Percentiles rank a stretch among this genome's conserved stretches.
Conservation (phyloP, 2,113 vertebrate genomes). For the Arothron firmamentum region DNA sequence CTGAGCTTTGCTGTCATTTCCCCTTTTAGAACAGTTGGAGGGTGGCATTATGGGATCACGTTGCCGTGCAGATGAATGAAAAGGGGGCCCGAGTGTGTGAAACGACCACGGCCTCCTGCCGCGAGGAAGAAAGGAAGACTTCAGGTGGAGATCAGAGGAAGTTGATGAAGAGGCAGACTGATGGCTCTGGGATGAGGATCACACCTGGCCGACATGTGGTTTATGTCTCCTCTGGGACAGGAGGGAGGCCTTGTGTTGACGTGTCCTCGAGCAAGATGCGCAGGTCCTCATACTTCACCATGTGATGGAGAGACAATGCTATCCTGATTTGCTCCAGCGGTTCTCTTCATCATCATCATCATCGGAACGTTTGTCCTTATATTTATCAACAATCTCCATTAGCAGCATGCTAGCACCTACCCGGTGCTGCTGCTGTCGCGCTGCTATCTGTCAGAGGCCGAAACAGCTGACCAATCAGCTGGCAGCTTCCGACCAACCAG, state of each 20-base stretch:
- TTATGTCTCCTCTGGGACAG: neutral
- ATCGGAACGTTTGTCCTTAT: too few species aligned
- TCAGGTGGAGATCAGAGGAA: slow-evolving; percentile 39
- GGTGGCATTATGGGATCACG: slow-evolving; percentile 36
- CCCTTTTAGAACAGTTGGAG: neutral
- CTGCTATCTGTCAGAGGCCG: slow-evolving; percentile 1
- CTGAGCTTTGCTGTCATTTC: too few species aligned
- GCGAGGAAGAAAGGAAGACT: slow-evolving; percentile 48
- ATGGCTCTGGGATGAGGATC: slow-evolving; percentile 21
- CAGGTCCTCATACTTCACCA: neutral
- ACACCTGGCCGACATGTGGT: neutral
- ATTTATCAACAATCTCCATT: too few species aligned
- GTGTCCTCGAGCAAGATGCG: neutral
- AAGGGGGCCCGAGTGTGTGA: slow-evolving; percentile 44
- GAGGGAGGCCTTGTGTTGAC: neutral
- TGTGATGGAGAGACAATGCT: neutral
- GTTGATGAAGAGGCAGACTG: slow-evolving; percentile 33
- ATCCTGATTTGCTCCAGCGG: neutral
- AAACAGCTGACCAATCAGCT: slow-evolving; percentile 36
- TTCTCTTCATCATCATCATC: neutral
- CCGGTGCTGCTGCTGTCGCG: slow-evolving; percentile 18
- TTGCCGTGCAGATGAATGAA: slow-evolving; percentile 20
- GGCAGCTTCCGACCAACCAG: slow-evolving; percentile 31
- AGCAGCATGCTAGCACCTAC: neutral
- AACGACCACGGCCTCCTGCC: slow-evolving; percentile 41